Evolutionary conservation across 2,888 invertebrate genomes (phyloP).

Genomic region (Agrochola litura): DNA sequence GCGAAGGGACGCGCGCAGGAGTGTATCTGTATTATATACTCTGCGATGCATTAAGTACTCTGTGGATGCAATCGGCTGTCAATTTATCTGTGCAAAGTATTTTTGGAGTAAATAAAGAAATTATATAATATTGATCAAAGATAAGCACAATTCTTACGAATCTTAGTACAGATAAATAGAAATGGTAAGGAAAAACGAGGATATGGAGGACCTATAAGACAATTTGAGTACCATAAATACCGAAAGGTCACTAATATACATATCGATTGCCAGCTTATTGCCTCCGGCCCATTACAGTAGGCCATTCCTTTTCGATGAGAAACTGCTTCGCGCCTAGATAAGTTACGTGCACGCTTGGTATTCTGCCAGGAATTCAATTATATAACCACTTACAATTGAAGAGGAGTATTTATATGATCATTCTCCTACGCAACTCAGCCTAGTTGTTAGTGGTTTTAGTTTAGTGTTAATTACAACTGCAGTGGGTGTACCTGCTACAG

Average conservation of each 20-base stretch:
- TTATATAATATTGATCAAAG: no score
- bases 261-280: slow-evolving; percentile 32
- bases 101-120: no score
- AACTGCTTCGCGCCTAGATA: slow-evolving; percentile 35
- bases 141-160: background rate
- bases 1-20: no score
- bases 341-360: slow-evolving; percentile 32
- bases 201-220: background rate
- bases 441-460: background rate
- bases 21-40: no score
- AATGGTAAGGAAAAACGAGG: background rate
- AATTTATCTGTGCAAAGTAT: no score
- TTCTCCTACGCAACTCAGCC: background rate
- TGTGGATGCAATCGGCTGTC: no score
- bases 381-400: slow-evolving; percentile 12
- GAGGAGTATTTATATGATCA: background rate
- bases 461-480: background rate
- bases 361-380: slow-evolving; percentile 42
- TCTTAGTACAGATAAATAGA: background rate
- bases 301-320: slow-evolving; percentile 37
- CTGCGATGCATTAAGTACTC: no score
- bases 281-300: slow-evolving; percentile 12
- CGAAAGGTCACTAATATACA: slow-evolving; percentile 9
- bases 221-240: slow-evolving; percentile 12
- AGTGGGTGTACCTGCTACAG: no score